Conservation (phyloP, 53 echinoderm and acorn worm genomes). For the Patiria pectinifera region DNA sequence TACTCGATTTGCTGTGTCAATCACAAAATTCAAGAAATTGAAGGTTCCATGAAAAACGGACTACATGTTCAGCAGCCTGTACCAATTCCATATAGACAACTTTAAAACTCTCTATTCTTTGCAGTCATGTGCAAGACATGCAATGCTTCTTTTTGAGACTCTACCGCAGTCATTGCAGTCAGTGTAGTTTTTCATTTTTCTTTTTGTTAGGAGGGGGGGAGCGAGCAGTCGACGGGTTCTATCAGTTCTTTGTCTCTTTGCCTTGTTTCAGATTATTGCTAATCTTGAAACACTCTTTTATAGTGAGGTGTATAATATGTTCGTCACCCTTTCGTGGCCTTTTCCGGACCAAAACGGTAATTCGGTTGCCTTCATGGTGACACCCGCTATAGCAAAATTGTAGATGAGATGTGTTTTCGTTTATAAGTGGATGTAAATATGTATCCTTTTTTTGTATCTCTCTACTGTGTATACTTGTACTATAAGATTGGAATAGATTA, state of each 20-base stretch:
- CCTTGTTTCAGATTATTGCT: background rate
- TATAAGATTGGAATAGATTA: slow-evolving; percentile 60
- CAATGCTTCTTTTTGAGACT: too few species aligned
- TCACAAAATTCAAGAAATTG: too few species aligned
- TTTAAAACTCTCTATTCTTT: background rate
- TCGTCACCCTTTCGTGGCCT: slow-evolving; percentile 37
- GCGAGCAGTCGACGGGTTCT: background rate
- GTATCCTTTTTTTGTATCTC: slow-evolving; percentile 19
- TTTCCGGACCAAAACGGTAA: slow-evolving; percentile 35
- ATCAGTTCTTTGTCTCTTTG: background rate
- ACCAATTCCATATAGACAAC: too few species aligned
- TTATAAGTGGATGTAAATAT: slow-evolving; percentile 48
- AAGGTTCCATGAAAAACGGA: too few species aligned
- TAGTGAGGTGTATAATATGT: slow-evolving; percentile 9
- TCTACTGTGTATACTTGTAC: slow-evolving; percentile 49
- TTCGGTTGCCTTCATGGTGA: background rate
- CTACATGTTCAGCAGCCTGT: too few species aligned
- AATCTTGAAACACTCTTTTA: background rate
- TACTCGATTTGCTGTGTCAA: too few species aligned
- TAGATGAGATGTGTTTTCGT: background rate
- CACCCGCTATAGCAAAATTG: slow-evolving; percentile 28
- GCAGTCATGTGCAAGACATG: background rate
- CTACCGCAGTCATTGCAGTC: too few species aligned
- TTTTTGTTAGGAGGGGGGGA: background rate
- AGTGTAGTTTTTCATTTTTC: background rate